Base-by-base conservation (phyloP, 2,113 vertebrate genomes). In the Serilophus lunatus region DNA sequence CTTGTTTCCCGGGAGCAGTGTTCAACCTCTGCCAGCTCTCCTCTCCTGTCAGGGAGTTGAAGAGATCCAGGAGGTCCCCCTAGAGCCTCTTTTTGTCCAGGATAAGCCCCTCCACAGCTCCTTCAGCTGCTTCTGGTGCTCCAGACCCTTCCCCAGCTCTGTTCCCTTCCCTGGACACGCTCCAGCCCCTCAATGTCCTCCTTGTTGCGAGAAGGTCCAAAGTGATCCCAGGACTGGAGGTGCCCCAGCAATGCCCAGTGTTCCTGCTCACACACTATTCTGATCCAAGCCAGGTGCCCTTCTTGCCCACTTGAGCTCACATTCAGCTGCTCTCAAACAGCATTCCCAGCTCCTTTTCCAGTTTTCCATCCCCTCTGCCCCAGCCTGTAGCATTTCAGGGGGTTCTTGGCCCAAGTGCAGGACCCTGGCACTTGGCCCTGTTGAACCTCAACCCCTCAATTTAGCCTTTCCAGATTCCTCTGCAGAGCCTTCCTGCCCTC, bases 21-120 rank as follows among this genome's bases (percentile, higher is more conserved):
- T 42, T 42, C 3, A 1, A 49, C 3, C 3, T 15, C 29, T 15
- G 1, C 10, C 6, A 0, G 6, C 25, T 42, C 31, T 22, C 8
- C 18, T 59, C 42, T 88, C 51, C 51, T 81, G 36, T 4, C 76
- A 88, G 36, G 1, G 42, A 44, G 25, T 3, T 72, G 68, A 20
- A n/a, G 31, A 57, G 51, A 56, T 66, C 4, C 6, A 86, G 20
- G n/a, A 50, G 50, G 31, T 29, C 19, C 25, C 18, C 33, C 42
- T 40, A 26, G 74, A 61, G 20, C 23, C 50, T 31, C 29, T 53
- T 54, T n/a, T 38, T 2, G 63, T 51, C 26, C 72, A 69, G 63
- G 22, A 36, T 68, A 22, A 86, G 65, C 13, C 38, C 24, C 45
- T 16, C 54, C 36, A 44, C 36, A 60, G 36, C 31, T 60, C 29